Percentiles rank a stretch among this genome's conserved stretches.
phyloP scores from a whole-genome alignment of 2,888 invertebrate species.

The Heliconius aoede region DNA sequence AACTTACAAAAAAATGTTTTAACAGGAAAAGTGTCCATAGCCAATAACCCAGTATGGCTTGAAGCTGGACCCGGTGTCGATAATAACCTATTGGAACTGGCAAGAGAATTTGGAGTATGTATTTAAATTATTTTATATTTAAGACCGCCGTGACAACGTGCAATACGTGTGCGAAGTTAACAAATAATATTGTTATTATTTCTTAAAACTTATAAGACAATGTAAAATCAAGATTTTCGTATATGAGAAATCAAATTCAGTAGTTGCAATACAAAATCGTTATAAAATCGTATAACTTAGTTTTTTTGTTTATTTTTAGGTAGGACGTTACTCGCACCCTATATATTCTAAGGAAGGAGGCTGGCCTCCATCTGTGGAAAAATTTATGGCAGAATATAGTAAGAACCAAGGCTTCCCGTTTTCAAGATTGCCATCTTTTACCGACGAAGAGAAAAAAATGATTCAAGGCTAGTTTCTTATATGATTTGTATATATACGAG shows the following conservation, averaged over 20 bases:
- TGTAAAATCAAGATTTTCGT: too few relatives aligned
- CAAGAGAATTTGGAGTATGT: conserved; percentile 75
- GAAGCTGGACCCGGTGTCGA: conserved; percentile 74
- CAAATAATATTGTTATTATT: too few relatives aligned
- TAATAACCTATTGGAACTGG: conserved; percentile 76
- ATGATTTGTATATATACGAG: too few relatives aligned
- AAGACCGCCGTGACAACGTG: neutral
- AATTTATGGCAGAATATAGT: conserved; percentile 67
- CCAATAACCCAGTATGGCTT: conserved; percentile 66
- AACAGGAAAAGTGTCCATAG: conserved; percentile 56
- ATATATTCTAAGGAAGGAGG: conserved; percentile 75
- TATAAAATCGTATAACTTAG: too few relatives aligned
- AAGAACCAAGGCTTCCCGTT: conserved; percentile 63
- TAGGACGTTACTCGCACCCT: conserved; percentile 70
- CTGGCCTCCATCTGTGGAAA: conserved; percentile 74
- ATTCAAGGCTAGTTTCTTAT: conserved; percentile 56
- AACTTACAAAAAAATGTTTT: conserved; percentile 17
- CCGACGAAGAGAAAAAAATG: conserved; percentile 58
- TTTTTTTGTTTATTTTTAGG: conserved; percentile 49
- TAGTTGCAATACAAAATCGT: too few relatives aligned
- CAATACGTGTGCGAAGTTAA: too few relatives aligned
- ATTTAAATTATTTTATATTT: conserved; percentile 30
- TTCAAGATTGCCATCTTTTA: conserved; percentile 75
- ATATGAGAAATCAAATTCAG: too few relatives aligned
- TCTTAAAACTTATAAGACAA: too few relatives aligned